These are phyloP conservation scores for Colistium nudipinnis DNA, from an alignment of 2,113 vertebrate species.

Conservation along the genomic window DNA sequence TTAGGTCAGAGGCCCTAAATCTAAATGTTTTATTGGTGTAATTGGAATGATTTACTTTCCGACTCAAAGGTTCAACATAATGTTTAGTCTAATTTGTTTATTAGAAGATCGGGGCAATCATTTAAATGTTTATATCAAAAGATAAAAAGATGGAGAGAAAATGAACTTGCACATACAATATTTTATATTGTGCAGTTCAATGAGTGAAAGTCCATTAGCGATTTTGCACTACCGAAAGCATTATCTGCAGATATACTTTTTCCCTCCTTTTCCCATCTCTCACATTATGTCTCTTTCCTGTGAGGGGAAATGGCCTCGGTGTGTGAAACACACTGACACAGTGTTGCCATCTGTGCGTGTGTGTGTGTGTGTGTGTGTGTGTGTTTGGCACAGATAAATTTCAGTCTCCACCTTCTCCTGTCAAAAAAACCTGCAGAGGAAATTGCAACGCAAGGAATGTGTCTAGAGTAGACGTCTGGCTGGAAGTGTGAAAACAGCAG, in stretches of 20 bases:
- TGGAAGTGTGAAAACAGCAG: neutral
- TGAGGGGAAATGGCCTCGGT: constrained; percentile 17
- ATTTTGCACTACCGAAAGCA: constrained; percentile 19
- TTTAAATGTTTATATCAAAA: neutral
- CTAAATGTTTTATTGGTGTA: too few species aligned
- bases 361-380: neutral
- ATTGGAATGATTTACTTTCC: too few species aligned
- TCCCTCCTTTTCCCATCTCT: neutral
- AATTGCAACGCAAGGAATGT: neutral
- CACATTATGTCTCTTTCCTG: neutral
- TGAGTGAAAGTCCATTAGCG: constrained; percentile 12
- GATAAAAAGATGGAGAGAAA: too few species aligned
- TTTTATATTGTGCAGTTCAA: neutral
- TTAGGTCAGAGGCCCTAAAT: too few species aligned
- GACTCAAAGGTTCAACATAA: too few species aligned
- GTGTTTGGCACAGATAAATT: constrained; percentile 20
- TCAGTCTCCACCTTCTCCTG: constrained; percentile 8
- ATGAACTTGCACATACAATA: neutral
- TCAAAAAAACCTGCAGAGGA: constrained; percentile 8
- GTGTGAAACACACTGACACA: constrained; percentile 51
- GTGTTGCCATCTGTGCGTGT: constrained; percentile 21
- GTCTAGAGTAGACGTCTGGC: constrained; percentile 2
- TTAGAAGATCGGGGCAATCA: too few species aligned
- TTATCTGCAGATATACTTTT: constrained; percentile 1
- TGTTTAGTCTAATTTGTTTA: too few species aligned